Conservation (phyloP, 2,888 invertebrate species). For the Chrysolina haemoptera region DNA sequence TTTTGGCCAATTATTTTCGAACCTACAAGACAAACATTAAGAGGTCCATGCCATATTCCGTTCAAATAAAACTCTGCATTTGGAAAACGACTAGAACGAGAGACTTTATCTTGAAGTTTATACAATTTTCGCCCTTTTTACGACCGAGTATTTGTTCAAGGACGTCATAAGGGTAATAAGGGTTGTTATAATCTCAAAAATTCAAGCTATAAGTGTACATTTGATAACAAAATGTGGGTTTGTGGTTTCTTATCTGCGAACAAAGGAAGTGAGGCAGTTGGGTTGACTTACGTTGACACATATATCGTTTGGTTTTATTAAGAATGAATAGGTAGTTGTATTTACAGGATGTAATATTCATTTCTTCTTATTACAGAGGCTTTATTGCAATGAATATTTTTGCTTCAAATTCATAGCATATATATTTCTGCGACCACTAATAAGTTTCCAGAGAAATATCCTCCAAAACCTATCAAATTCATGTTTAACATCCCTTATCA, state of each 20-base stretch:
- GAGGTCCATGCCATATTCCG: too few species aligned
- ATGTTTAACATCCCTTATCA: too few species aligned
- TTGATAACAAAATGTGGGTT: slow-evolving; percentile 42
- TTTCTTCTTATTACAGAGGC: neutral
- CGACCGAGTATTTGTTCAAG: slow-evolving; percentile 30
- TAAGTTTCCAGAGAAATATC: too few species aligned
- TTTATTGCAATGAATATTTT: neutral
- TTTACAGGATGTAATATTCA: neutral
- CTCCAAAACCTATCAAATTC: too few species aligned
- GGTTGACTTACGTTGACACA: slow-evolving; percentile 36
- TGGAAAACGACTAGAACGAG: neutral
- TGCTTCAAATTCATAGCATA: neutral
- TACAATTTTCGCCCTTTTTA: slow-evolving; percentile 33
- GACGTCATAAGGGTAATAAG: slow-evolving; percentile 31
- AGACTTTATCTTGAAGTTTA: neutral
- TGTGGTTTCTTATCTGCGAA: slow-evolving; percentile 42
- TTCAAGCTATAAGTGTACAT: slow-evolving; percentile 32
- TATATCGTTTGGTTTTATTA: slow-evolving; percentile 32
- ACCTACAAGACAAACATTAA: too few species aligned
- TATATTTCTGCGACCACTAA: too few species aligned
- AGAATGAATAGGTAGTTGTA: slow-evolving; percentile 33
- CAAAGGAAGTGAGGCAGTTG: slow-evolving; percentile 45
- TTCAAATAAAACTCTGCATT: neutral
- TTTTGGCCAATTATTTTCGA: too few species aligned
- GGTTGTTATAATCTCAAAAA: slow-evolving; percentile 36